phyloP scores from a whole-genome alignment of 2,797 vertebrate genomes.

The Brachymystax lenok region DNA sequence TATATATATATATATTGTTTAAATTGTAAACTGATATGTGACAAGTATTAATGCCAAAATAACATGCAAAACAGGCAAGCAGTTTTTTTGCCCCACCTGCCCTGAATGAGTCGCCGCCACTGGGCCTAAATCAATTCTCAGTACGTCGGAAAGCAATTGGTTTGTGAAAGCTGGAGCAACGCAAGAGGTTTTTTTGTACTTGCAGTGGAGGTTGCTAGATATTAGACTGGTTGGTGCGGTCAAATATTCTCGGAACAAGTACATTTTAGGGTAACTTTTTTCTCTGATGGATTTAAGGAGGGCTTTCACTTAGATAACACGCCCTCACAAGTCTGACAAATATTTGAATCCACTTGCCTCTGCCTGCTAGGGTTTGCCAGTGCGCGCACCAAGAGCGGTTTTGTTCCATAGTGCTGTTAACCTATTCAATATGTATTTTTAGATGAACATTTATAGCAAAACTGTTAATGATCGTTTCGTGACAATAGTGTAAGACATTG shows the following conservation, averaged over 20 bases:
- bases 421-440: neutral
- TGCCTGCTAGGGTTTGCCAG: constrained; percentile 7
- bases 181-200: neutral
- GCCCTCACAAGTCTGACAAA: constrained; percentile 54
- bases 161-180: neutral
- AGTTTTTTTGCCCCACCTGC: no score
- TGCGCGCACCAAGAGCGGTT: constrained; percentile 36
- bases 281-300: constrained; percentile 55
- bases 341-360: neutral
- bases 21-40: no score
- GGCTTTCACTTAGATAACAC: constrained; percentile 55
- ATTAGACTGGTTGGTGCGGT: neutral
- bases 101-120: no score
- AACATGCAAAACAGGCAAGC: no score
- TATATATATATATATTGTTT: no score
- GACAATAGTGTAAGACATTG: neutral
- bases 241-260: constrained; percentile 33
- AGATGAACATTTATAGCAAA: neutral
- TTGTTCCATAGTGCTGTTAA: constrained; percentile 9
- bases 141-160: no score
- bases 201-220: no score
- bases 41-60: no score
- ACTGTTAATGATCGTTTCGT: neutral
- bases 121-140: no score
- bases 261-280: constrained; percentile 47